These are phyloP conservation scores for Reticulitermes lucifugus DNA, from an alignment of 2,888 invertebrate species.

Conservation along the genomic window DNA sequence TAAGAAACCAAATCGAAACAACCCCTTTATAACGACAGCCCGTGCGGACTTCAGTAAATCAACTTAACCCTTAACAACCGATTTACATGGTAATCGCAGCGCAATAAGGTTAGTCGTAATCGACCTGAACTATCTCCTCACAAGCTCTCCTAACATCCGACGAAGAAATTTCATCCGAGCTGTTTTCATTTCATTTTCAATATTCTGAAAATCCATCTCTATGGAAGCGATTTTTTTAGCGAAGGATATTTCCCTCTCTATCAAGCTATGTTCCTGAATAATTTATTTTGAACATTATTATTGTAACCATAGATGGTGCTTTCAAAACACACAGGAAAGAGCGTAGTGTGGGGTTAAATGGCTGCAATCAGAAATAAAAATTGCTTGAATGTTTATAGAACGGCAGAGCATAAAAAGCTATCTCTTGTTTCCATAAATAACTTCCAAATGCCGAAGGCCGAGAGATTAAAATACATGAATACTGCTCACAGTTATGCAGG, in stretches of 20 bases:
- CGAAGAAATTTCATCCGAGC: background rate
- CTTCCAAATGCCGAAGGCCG: background rate
- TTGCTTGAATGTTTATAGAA: background rate
- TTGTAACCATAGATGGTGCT: slow-evolving; percentile 10
- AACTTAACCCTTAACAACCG: slow-evolving; percentile 47
- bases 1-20: background rate
- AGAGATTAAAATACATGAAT: background rate
- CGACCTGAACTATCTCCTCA: background rate
- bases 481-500: background rate
- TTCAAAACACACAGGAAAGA: background rate
- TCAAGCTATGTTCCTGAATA: background rate
- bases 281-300: slow-evolving; percentile 4
- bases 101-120: slow-evolving; percentile 48
- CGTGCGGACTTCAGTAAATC: slow-evolving; percentile 34
- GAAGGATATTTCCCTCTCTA: slow-evolving; percentile 1
- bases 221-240: slow-evolving; percentile 28
- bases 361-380: background rate
- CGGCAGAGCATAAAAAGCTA: background rate
- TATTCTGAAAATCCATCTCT: slow-evolving; percentile 18
- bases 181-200: slow-evolving; percentile 33
- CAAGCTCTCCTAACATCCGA: background rate
- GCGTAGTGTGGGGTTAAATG: background rate
- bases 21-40: background rate
- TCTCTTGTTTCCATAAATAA: slow-evolving; percentile 12
- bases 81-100: slow-evolving; percentile 50